Evolutionary conservation across 2,113 vertebrate species (phyloP).

Genomic region (Hippocampus comes): DNA sequence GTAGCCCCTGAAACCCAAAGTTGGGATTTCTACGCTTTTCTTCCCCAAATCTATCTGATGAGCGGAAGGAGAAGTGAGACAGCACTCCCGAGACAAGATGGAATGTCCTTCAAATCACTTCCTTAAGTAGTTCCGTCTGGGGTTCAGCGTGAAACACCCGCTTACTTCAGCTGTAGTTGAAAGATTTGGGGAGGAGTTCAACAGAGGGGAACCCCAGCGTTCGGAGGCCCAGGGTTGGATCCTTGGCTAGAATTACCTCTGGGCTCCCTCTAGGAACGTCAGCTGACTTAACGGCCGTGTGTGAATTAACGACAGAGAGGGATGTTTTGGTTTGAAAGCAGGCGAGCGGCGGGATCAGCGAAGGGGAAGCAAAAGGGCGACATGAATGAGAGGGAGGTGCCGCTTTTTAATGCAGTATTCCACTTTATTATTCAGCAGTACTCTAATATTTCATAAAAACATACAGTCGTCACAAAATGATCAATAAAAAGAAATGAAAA

Average conservation of each 20-base stretch:
- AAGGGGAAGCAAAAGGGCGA: conserved; percentile 30
- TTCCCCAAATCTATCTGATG: conserved; percentile 19
- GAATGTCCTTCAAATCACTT: conserved; percentile 56
- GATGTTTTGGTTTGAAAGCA: conserved; percentile 71
- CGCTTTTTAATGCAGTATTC: conserved; percentile 44
- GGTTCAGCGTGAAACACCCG: conserved; percentile 34
- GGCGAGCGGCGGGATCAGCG: conserved; percentile 33
- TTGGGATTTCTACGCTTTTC: conserved; percentile 1
- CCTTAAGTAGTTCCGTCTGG: conserved; percentile 59
- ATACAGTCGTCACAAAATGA: too few species aligned
- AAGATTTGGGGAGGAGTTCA: conserved; percentile 52
- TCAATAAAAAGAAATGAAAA: too few species aligned
- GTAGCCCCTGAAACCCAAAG: conserved; percentile 28
- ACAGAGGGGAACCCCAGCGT: conserved; percentile 57
- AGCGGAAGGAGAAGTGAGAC: conserved; percentile 54
- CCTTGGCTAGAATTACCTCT: conserved; percentile 63
- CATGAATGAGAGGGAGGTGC: conserved; percentile 39
- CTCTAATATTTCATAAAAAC: too few species aligned
- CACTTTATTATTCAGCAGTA: neutral
- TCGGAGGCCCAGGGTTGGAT: conserved; percentile 59
- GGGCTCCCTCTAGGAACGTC: conserved; percentile 59
- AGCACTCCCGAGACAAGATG: conserved; percentile 49
- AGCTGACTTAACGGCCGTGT: conserved; percentile 66
- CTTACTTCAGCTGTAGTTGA: conserved; percentile 28
- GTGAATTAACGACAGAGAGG: conserved; percentile 53